Conservation (phyloP, 2,888 invertebrate genomes). For the Callosobruchus maculatus region DNA sequence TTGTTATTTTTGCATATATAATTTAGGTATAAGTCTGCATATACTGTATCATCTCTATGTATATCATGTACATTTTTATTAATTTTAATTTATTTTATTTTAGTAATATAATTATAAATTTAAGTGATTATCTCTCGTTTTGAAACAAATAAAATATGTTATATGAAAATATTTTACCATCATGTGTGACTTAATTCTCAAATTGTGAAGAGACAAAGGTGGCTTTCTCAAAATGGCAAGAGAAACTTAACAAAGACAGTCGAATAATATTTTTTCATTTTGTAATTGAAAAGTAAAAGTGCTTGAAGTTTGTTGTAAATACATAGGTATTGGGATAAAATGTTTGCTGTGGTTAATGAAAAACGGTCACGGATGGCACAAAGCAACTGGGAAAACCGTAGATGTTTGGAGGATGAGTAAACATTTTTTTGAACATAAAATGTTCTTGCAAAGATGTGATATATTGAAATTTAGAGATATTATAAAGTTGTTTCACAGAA, state of each 20-base stretch:
- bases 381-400: too few relatives aligned
- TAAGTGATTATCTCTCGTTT: not conserved
- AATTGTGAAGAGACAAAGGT: conserved; percentile 8
- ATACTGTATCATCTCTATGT: conserved; percentile 40
- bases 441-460: too few relatives aligned
- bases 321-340: not conserved
- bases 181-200: not conserved
- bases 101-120: conserved; percentile 29
- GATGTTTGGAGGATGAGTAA: too few relatives aligned
- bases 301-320: not conserved
- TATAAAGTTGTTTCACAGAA: too few relatives aligned
- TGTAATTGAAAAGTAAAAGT: not conserved
- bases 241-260: not conserved
- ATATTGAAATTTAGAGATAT: too few relatives aligned
- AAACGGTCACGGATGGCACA: too few relatives aligned
- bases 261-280: not conserved
- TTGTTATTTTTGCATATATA: conserved; percentile 49
- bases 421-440: too few relatives aligned
- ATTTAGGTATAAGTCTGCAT: conserved; percentile 39
- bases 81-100: conserved; percentile 49
- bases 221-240: conserved; percentile 11
- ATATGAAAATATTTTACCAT: not conserved
- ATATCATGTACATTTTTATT: conserved; percentile 49
- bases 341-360: not conserved
- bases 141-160: not conserved